phyloP scores from a whole-genome alignment of 2,113 vertebrate species.

The Phalacrocorax carbo region DNA sequence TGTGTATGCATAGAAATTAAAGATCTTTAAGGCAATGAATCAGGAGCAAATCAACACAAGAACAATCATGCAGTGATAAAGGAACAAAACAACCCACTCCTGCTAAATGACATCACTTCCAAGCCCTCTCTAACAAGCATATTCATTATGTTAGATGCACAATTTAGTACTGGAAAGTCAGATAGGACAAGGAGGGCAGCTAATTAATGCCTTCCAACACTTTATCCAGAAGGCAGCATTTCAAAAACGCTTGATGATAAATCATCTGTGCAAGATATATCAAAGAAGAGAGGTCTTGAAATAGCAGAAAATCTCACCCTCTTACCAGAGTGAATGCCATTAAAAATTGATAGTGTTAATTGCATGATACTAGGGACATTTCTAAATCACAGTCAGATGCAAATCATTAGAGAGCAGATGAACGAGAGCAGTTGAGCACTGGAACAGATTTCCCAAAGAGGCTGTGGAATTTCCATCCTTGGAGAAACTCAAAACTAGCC shows the following conservation, averaged over 20 bases:
- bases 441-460: background rate
- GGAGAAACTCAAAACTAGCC: background rate
- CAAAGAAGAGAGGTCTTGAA: background rate
- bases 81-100: constrained; percentile 29
- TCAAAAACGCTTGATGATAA: background rate
- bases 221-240: background rate
- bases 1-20: background rate
- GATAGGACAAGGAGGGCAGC: background rate
- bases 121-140: background rate
- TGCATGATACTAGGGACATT: background rate
- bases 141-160: background rate
- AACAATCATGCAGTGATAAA: background rate
- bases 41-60: constrained; percentile 12
- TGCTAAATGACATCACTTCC: constrained; percentile 30
- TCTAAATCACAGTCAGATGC: background rate
- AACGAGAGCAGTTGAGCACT: background rate
- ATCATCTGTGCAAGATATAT: background rate
- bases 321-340: background rate
- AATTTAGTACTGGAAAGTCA: constrained; percentile 8
- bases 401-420: background rate
- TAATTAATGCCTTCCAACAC: constrained; percentile 31
- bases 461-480: background rate
- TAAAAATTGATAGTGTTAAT: background rate
- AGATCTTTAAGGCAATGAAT: background rate
- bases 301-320: background rate